Conservation (phyloP, 2,888 invertebrate genomes). For the Drosophila crucigera region DNA sequence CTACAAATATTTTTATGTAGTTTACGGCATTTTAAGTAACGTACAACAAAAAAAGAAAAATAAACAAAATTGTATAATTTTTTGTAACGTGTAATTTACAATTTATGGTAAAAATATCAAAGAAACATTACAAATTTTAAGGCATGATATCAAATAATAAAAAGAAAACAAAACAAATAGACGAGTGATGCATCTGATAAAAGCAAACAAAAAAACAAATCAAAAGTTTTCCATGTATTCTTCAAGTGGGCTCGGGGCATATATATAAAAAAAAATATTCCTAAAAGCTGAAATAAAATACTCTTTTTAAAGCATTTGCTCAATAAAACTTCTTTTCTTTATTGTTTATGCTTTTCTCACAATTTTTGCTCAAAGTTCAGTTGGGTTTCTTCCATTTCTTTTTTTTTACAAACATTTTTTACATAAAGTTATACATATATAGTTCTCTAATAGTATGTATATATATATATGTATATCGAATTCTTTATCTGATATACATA, state of each 20-base stretch:
- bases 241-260: slow-evolving; percentile 9
- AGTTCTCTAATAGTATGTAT: slow-evolving; percentile 62
- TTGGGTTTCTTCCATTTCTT: slow-evolving; percentile 17
- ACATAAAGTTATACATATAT: slow-evolving; percentile 60
- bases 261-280: slow-evolving; percentile 10
- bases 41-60: slow-evolving; percentile 15
- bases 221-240: slow-evolving; percentile 5
- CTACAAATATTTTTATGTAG: slow-evolving; percentile 65
- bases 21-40: slow-evolving; percentile 73
- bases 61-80: slow-evolving; percentile 57
- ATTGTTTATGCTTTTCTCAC: slow-evolving; percentile 65
- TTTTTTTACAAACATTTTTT: slow-evolving; percentile 56
- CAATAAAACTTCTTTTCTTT: slow-evolving; percentile 64
- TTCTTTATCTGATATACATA: slow-evolving; percentile 59
- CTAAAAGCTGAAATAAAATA: slow-evolving; percentile 15
- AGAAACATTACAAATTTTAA: slow-evolving; percentile 58
- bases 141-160: slow-evolving; percentile 71
- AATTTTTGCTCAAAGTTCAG: slow-evolving; percentile 58
- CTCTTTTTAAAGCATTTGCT: slow-evolving; percentile 46
- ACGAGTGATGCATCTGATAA: slow-evolving; percentile 75
- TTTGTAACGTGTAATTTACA: slow-evolving; percentile 70
- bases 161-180: slow-evolving; percentile 48
- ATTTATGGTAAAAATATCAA: slow-evolving; percentile 60
- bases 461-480: slow-evolving; percentile 55
- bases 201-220: slow-evolving; percentile 9